Evolutionary conservation across 2,888 invertebrate genomes (phyloP).

Genomic region (Hymenopus coronatus): DNA sequence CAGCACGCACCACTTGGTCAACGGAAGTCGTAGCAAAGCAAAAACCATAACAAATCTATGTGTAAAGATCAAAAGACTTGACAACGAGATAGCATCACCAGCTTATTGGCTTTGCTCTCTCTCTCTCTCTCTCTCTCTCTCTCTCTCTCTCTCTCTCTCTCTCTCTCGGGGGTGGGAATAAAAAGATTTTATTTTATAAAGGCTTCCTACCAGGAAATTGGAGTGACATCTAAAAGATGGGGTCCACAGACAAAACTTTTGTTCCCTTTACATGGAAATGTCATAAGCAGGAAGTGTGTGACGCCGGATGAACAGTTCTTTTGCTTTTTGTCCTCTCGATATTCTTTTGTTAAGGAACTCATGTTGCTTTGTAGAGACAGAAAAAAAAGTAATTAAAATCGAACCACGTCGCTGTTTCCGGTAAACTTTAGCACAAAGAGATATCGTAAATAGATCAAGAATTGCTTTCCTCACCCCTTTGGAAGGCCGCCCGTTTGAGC

Average conservation of each 20-base stretch:
- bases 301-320: neutral
- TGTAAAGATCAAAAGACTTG: neutral
- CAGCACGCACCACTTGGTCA: neutral
- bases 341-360: neutral
- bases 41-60: neutral
- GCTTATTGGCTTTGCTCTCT: neutral
- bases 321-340: neutral
- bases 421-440: no score
- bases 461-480: no score
- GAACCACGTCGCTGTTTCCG: no score
- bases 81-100: neutral
- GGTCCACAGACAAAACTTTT: neutral
- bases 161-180: neutral
- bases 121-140: no score
- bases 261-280: neutral
- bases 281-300: neutral
- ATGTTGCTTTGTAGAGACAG: no score
- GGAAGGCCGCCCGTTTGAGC: no score
- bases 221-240: neutral
- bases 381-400: no score
- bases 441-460: no score
- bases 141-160: no score
- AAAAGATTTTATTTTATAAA: neutral
- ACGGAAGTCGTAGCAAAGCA: no score
- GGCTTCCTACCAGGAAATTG: neutral